These are phyloP conservation scores for Alloplasta piceator DNA, from an alignment of 2,888 invertebrate genomes.

Conservation along the genomic window DNA sequence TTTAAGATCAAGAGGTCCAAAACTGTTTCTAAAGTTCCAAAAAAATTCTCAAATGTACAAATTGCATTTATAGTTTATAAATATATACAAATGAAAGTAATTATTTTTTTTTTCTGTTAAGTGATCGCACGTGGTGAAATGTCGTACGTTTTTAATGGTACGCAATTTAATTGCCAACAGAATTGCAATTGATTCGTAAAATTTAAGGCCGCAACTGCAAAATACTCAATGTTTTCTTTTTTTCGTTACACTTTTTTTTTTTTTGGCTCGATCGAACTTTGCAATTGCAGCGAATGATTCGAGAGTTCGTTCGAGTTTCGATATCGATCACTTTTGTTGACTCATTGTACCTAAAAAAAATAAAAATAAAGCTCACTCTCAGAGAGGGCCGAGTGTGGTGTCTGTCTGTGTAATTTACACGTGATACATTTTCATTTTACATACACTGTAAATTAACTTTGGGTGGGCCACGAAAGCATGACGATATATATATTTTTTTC, in stretches of 20 bases:
- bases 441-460: constrained; percentile 30
- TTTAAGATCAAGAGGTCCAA: no score
- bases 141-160: constrained; percentile 25
- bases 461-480: constrained; percentile 58
- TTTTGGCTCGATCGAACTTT: neutral
- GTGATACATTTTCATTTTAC: constrained; percentile 1
- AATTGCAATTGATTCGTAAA: constrained; percentile 37
- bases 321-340: constrained; percentile 32
- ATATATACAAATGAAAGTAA: constrained; percentile 21
- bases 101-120: neutral
- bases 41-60: no score
- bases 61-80: constrained; percentile 10
- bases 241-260: constrained; percentile 20
- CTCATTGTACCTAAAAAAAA: constrained; percentile 44
- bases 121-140: constrained; percentile 38
- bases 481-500: constrained; percentile 34
- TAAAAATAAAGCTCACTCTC: constrained; percentile 32
- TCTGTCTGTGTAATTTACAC: constrained; percentile 32
- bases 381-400: constrained; percentile 8
- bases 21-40: no score
- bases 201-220: constrained; percentile 39
- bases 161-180: neutral
- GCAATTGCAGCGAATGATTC: constrained; percentile 45
- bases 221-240: neutral
- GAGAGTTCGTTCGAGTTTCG: constrained; percentile 8